These are phyloP conservation scores for Euphydryas editha DNA, from an alignment of 2,888 invertebrate species.

Conservation along the genomic window DNA sequence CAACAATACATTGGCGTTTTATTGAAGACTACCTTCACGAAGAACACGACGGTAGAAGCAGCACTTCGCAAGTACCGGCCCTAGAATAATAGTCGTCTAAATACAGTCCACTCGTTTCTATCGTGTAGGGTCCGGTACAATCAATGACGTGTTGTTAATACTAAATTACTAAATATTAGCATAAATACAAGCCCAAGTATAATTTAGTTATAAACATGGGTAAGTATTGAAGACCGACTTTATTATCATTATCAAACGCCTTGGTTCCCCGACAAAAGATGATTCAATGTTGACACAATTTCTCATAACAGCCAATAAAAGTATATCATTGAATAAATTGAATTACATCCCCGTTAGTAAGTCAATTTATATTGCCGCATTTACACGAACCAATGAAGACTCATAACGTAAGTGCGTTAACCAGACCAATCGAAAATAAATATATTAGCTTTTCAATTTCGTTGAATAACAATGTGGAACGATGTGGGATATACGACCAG, in stretches of 20 bases:
- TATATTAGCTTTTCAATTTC: neutral
- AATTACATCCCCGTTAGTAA: conserved; percentile 24
- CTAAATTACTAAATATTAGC: too few relatives aligned
- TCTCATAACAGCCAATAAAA: conserved; percentile 22
- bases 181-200: too few relatives aligned
- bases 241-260: conserved; percentile 1
- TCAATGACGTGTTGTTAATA: too few relatives aligned
- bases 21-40: too few relatives aligned
- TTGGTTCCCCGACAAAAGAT: conserved; percentile 12
- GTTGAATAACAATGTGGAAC: neutral
- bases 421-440: neutral
- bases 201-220: too few relatives aligned
- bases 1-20: too few relatives aligned
- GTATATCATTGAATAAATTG: conserved; percentile 26
- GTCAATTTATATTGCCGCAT: conserved; percentile 17
- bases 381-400: conserved; percentile 6
- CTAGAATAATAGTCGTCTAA: too few relatives aligned
- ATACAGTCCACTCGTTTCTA: too few relatives aligned
- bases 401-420: conserved; percentile 3
- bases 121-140: too few relatives aligned
- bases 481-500: too few relatives aligned
- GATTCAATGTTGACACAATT: conserved; percentile 27
- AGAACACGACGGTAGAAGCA: too few relatives aligned
- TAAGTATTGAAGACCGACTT: neutral
- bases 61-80: too few relatives aligned